Conservation (phyloP, 1,140 invertebrate genomes). For the Patella vulgata region DNA sequence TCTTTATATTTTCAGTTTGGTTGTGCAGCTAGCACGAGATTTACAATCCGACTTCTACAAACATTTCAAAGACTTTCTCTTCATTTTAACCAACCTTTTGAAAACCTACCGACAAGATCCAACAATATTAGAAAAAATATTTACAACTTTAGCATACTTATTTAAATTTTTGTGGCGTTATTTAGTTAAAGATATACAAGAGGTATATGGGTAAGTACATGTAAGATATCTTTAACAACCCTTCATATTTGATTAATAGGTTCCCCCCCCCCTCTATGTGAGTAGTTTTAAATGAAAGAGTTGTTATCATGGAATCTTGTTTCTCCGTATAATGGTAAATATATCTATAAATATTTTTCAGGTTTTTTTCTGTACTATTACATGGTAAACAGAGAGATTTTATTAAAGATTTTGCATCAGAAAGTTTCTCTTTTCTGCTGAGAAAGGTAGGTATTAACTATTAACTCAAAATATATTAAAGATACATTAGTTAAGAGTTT, state of each 20-base stretch:
- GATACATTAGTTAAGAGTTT: too few species aligned
- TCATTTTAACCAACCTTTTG: slow-evolving; percentile 77
- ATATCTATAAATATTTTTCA: too few species aligned
- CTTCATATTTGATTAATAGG: neutral
- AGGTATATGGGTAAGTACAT: slow-evolving; percentile 71
- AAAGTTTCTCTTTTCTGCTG: slow-evolving; percentile 92
- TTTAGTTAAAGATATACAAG: slow-evolving; percentile 81
- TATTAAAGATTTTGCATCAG: slow-evolving; percentile 91
- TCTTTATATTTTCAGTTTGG: slow-evolving; percentile 79
- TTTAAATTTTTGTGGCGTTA: slow-evolving; percentile 88
- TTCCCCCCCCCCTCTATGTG: neutral
- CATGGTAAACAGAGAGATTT: slow-evolving; percentile 78
- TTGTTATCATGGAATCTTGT: too few species aligned
- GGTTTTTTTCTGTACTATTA: slow-evolving; percentile 79
- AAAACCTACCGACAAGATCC: slow-evolving; percentile 76
- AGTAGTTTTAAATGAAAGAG: too few species aligned
- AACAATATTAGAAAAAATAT: slow-evolving; percentile 84
- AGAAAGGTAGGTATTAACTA: slow-evolving; percentile 78
- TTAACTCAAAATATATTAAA: too few species aligned
- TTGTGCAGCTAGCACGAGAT: slow-evolving; percentile 86
- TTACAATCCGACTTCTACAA: slow-evolving; percentile 86
- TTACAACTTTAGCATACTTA: slow-evolving; percentile 85
- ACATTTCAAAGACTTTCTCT: slow-evolving; percentile 78
- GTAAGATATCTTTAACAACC: slow-evolving; percentile 21
- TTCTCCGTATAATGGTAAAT: too few species aligned